Conservation (phyloP, 2,797 vertebrate species). For the Thunnus albacares region DNA sequence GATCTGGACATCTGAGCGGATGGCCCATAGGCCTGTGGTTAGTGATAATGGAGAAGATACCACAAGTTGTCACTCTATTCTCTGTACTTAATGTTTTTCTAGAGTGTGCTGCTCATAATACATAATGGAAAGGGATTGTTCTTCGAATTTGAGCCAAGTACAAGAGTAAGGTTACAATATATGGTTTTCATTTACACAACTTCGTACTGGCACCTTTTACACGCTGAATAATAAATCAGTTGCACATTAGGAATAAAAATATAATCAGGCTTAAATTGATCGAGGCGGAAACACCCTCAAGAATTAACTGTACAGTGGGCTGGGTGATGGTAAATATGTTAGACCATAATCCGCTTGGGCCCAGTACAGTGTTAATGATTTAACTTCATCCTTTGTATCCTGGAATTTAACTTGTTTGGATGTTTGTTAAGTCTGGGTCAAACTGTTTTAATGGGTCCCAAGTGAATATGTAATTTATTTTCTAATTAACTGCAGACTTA, state of each 20-base stretch:
- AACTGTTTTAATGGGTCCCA: conserved; percentile 48
- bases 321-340: conserved; percentile 27
- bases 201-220: conserved; percentile 21
- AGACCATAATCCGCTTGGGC: conserved; percentile 19
- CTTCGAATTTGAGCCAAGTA: conserved; percentile 6
- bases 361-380: conserved; percentile 32
- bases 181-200: conserved; percentile 28
- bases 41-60: conserved; percentile 42
- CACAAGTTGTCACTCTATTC: conserved; percentile 36
- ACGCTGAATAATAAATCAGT: conserved; percentile 17
- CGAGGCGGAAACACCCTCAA: conserved; percentile 12
- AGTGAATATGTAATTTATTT: conserved; percentile 63
- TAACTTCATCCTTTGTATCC: conserved; percentile 30
- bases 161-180: conserved; percentile 13
- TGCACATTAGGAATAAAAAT: conserved; percentile 15
- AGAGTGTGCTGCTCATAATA: conserved; percentile 14
- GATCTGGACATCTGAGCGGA: conserved; percentile 52
- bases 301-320: conserved; percentile 11
- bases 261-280: conserved; percentile 1
- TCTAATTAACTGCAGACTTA: conserved; percentile 66
- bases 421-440: conserved; percentile 57
- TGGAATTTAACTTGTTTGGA: conserved; percentile 45
- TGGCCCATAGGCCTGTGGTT: conserved; percentile 44
- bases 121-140: conserved; percentile 19
- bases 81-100: conserved; percentile 30